A percentile compares a stretch with the other conserved stretches of the same genome.
phyloP scores from a whole-genome alignment of 2,797 vertebrate genomes.

The Bucorvus abyssinicus region DNA sequence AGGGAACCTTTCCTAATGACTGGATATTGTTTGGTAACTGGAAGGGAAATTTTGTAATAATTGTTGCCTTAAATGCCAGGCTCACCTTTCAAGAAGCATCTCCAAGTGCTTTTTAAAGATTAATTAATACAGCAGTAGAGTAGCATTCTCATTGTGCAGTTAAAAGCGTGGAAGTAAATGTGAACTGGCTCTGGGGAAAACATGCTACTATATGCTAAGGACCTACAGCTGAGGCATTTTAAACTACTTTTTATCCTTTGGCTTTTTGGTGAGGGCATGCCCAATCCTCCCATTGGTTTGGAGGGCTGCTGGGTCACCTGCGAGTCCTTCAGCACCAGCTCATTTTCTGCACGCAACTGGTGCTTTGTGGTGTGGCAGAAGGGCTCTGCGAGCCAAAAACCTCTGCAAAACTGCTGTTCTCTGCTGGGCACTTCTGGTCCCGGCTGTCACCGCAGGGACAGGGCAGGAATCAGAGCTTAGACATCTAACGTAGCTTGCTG shows the following conservation, averaged over 20 bases:
- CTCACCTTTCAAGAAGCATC: not conserved
- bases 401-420: not conserved
- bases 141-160: not conserved
- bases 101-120: not conserved
- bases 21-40: not conserved
- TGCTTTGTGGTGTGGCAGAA: not conserved
- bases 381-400: not conserved
- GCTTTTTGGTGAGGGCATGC: not conserved
- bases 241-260: not conserved
- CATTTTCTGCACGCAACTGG: accelerated
- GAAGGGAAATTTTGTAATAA: not conserved
- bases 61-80: not conserved
- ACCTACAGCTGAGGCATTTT: not conserved
- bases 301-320: not conserved
- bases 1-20: not conserved
- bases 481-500: not conserved
- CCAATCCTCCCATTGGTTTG: not conserved
- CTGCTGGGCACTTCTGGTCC: not conserved
- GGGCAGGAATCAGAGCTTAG: not conserved
- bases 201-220: not conserved
- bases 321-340: not conserved
- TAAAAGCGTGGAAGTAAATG: not conserved
- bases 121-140: not conserved
- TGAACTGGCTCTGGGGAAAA: not conserved
- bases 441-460: not conserved